phyloP scores from a whole-genome alignment of 2,113 vertebrate species.

The Prunella himalayana region DNA sequence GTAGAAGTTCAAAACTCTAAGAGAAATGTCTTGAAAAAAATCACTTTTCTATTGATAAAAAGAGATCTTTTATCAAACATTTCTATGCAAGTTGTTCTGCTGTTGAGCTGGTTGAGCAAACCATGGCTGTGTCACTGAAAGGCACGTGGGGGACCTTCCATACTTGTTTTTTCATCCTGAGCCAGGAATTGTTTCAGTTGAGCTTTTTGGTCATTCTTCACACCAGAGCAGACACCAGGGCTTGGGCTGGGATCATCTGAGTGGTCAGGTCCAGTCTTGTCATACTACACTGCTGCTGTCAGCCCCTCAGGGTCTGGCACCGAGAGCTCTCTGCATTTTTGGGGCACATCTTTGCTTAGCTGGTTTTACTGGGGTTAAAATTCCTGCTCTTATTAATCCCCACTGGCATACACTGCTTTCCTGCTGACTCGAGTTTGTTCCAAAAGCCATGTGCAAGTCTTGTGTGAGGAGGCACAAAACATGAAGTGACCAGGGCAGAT shows the following conservation, averaged over 20 bases:
- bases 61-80: neutral
- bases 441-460: neutral
- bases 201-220: neutral
- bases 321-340: neutral
- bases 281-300: neutral
- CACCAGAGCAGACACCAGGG: neutral
- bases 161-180: neutral
- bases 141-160: neutral
- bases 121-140: neutral
- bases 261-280: neutral
- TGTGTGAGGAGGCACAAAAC: neutral
- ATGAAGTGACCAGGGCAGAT: neutral
- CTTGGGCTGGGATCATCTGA: neutral
- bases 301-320: neutral
- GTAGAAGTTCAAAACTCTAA: neutral
- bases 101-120: neutral
- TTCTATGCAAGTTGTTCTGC: neutral
- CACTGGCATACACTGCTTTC: neutral
- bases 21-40: neutral
- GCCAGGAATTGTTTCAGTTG: neutral
- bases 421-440: neutral
- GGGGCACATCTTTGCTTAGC: conserved; percentile 24
- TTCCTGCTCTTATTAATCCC: neutral
- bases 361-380: conserved; percentile 33
- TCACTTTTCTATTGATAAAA: neutral